phyloP scores from a whole-genome alignment of 1,140 invertebrate species.

The Lycorma delicatula region DNA sequence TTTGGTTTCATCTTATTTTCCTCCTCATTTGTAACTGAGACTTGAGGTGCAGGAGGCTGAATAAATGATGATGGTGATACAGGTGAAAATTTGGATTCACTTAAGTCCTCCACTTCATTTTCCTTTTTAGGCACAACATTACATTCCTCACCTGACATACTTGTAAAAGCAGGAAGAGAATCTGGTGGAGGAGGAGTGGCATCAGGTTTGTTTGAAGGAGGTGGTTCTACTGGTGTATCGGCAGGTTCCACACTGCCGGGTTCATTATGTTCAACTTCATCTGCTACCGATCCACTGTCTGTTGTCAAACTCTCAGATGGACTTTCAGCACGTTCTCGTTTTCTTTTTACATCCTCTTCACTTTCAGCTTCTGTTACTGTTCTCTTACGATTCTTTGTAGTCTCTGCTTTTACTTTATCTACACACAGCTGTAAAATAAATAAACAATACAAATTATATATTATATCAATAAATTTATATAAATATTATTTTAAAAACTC shows the following conservation, averaged over 20 bases:
- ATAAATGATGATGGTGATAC: constrained; percentile 7
- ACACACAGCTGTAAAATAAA: constrained; percentile 12
- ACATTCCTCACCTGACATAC: constrained; percentile 11
- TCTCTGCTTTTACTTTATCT: constrained; percentile 37
- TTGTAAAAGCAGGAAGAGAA: not conserved
- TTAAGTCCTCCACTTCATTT: not conserved
- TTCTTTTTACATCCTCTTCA: constrained; percentile 58
- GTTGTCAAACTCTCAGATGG: constrained; percentile 71
- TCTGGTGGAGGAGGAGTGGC: constrained; percentile 4
- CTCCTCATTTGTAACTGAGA: constrained; percentile 8
- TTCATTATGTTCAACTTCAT: constrained; percentile 51
- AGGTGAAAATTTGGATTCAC: constrained; percentile 12
- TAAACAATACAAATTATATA: no score
- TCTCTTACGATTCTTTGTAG: constrained; percentile 63
- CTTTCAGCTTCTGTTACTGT: constrained; percentile 52
- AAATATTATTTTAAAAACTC: no score
- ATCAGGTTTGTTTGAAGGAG: constrained; percentile 2
- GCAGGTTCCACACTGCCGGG: constrained; percentile 13
- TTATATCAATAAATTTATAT: no score
- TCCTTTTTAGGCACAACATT: constrained; percentile 16
- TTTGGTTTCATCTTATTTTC: constrained; percentile 23
- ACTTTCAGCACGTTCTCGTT: constrained; percentile 59
- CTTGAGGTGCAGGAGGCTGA: constrained; percentile 8
- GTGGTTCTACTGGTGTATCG: constrained; percentile 4
- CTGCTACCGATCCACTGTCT: constrained; percentile 56